Evolutionary conservation across 2,888 invertebrate species (phyloP).

Genomic region (Andrena marginata): DNA sequence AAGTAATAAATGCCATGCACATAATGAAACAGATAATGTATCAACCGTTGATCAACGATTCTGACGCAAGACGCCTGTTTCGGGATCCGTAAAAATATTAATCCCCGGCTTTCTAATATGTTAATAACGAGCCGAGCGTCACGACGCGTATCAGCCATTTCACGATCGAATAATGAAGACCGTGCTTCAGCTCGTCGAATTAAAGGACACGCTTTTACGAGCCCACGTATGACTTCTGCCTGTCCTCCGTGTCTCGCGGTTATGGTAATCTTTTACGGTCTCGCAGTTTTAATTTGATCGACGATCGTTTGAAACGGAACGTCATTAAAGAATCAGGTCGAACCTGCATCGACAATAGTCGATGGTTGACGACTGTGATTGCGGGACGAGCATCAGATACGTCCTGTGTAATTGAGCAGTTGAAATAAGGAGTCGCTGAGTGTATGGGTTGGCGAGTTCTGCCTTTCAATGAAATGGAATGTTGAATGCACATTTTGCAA

Average conservation of each 20-base stretch:
- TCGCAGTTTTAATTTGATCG: conserved; percentile 29
- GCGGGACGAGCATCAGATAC: neutral
- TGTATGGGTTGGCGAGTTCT: conserved; percentile 13
- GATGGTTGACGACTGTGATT: neutral
- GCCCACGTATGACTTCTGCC: neutral
- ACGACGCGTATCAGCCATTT: conserved; percentile 54
- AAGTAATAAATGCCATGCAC: conserved; percentile 64
- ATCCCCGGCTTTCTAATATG: conserved; percentile 59
- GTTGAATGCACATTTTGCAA: neutral
- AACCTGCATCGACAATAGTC: neutral
- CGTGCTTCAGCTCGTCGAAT: conserved; percentile 28
- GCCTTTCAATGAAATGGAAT: neutral
- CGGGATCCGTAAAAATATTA: conserved; percentile 52
- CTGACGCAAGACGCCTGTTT: conserved; percentile 54
- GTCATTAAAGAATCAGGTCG: neutral
- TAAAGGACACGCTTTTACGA: conserved; percentile 41
- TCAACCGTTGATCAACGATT: conserved; percentile 56
- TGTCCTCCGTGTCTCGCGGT: neutral
- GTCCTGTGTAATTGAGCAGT: conserved; percentile 19
- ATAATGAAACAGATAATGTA: conserved; percentile 59
- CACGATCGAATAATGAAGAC: conserved; percentile 61
- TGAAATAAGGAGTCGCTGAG: neutral
- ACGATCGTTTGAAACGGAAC: too few species aligned
- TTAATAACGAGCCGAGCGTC: conserved; percentile 54
- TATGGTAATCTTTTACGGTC: conserved; percentile 21